phyloP scores from a whole-genome alignment of 2,888 invertebrate genomes.

The Harpalus rubripes region DNA sequence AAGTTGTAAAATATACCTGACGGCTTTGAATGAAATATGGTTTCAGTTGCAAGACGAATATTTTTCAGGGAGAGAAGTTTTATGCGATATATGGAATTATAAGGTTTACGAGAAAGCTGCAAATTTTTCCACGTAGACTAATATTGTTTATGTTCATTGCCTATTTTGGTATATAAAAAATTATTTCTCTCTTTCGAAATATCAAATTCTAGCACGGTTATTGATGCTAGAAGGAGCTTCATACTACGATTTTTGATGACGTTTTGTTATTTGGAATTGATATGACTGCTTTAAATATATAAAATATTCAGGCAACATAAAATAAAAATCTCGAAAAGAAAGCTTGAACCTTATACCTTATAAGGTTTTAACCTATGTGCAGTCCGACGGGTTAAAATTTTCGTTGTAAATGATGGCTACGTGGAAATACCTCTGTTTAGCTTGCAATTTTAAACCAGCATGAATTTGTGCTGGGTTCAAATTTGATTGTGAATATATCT shows the following conservation, averaged over 20 bases:
- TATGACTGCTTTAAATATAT: background rate
- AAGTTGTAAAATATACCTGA: conserved; percentile 46
- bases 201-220: no score
- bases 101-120: conserved; percentile 11
- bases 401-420: no score
- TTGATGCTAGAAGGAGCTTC: no score
- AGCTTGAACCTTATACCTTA: no score
- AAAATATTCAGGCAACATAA: no score
- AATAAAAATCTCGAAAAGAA: no score
- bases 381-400: no score
- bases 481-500: background rate
- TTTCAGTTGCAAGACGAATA: conserved; percentile 6
- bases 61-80: conserved; percentile 5
- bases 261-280: background rate
- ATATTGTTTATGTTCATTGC: conserved; percentile 21
- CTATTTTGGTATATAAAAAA: background rate
- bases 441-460: no score
- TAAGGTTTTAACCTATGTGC: no score
- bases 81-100: conserved; percentile 24
- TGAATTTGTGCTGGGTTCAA: no score
- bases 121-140: conserved; percentile 9
- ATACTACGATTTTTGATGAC: background rate
- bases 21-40: conserved; percentile 37
- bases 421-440: no score
- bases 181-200: background rate